A percentile compares a stretch with the other conserved stretches of the same genome.
Conservation (phyloP, 2,113 vertebrate species). For the Misgurnus mizolepis region DNA sequence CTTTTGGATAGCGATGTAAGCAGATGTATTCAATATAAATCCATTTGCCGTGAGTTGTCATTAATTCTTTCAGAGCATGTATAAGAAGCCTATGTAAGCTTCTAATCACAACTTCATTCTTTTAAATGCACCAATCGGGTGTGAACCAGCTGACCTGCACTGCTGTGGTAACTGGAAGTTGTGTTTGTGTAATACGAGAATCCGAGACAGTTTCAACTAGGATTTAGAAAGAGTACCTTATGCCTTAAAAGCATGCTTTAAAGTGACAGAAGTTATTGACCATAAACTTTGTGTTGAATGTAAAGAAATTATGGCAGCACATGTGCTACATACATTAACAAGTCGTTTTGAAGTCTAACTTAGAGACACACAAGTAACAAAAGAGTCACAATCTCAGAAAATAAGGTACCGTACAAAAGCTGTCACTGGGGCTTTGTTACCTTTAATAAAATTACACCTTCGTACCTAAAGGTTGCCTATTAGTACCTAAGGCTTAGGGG, state of each 20-base stretch:
- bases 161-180: background rate
- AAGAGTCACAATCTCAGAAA: too few species aligned
- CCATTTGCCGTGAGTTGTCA: background rate
- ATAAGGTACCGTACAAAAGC: too few species aligned
- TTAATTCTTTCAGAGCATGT: background rate
- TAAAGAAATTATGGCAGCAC: too few species aligned
- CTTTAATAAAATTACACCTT: too few species aligned
- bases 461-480: too few species aligned
- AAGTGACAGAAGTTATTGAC: background rate
- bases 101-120: background rate
- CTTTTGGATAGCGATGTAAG: background rate
- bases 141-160: background rate
- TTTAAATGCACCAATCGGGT: background rate
- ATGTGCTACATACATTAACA: too few species aligned
- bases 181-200: background rate
- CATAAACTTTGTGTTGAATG: background rate
- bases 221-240: too few species aligned
- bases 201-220: background rate
- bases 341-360: too few species aligned
- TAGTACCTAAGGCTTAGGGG: too few species aligned
- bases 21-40: conserved; percentile 7
- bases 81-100: conserved; percentile 7
- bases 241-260: background rate
- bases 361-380: too few species aligned
- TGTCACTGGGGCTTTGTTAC: too few species aligned